Percentiles rank a stretch among this genome's conserved stretches.
These are phyloP conservation scores for Hyperoplus immaculatus DNA, from an alignment of 2,797 vertebrate genomes.

Conservation along the genomic window DNA sequence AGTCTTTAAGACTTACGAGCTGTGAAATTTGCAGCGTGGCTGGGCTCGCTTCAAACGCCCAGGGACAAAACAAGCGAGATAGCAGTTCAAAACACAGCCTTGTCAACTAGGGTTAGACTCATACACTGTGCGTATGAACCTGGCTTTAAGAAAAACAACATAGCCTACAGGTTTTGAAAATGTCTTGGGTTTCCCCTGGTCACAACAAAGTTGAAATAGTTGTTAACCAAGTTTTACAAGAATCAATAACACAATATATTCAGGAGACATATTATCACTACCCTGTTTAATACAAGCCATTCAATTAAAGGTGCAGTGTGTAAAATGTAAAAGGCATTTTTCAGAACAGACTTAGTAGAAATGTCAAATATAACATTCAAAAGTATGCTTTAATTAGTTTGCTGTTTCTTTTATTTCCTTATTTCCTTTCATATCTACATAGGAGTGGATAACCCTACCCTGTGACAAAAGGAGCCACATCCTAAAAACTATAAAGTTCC, in stretches of 20 bases:
- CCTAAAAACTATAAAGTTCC: not conserved
- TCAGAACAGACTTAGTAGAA: too few species aligned
- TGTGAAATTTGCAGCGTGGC: slow-evolving; percentile 9
- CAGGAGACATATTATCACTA: not conserved
- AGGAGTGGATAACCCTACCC: too few species aligned
- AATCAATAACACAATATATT: not conserved
- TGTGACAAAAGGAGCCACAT: not conserved
- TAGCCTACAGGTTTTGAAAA: not conserved
- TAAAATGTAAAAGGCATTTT: too few species aligned
- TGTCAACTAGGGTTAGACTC: not conserved
- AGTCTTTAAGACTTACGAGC: slow-evolving; percentile 16
- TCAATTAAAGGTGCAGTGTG: too few species aligned
- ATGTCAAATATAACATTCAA: too few species aligned
- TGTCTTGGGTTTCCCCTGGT: not conserved
- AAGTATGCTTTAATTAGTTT: too few species aligned
- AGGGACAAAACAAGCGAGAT: slow-evolving; percentile 14
- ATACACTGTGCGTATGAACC: not conserved
- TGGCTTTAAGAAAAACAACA: not conserved
- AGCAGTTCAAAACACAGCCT: slow-evolving; percentile 14
- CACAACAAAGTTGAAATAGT: not conserved
- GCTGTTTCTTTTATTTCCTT: too few species aligned
- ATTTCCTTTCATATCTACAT: too few species aligned
- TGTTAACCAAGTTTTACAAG: not conserved
- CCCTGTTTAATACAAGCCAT: too few species aligned
- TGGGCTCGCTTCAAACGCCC: slow-evolving; percentile 23